These are phyloP conservation scores for Coptotermes formosanus DNA, from an alignment of 1,140 invertebrate genomes.

Conservation along the genomic window DNA sequence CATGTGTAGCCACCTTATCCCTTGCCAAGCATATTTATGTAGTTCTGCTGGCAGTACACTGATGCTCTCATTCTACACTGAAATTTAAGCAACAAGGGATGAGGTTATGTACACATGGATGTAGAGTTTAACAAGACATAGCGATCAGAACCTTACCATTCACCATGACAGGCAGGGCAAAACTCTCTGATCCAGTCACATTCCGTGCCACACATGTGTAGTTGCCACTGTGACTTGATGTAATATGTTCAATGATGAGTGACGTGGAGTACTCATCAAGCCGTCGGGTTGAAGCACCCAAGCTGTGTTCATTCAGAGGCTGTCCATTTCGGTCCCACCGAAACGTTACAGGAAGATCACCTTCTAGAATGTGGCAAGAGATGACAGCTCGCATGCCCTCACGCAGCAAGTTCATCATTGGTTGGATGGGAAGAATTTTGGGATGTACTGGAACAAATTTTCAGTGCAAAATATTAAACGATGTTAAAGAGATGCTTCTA, in stretches of 20 bases:
- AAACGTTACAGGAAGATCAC: constrained; percentile 89
- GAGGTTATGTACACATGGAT: too few relatives aligned
- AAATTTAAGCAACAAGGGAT: too few relatives aligned
- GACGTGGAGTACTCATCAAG: constrained; percentile 86
- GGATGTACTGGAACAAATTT: constrained; percentile 71
- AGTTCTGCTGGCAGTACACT: too few relatives aligned
- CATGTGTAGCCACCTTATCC: too few relatives aligned
- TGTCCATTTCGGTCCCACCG: constrained; percentile 80
- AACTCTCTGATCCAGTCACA: constrained; percentile 72
- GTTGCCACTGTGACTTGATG: constrained; percentile 79
- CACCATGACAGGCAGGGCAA: constrained; percentile 74
- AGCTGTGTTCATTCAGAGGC: constrained; percentile 51
- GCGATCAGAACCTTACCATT: constrained; percentile 61
- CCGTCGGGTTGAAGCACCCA: constrained; percentile 56
- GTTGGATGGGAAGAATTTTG: constrained; percentile 82
- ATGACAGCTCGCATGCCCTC: constrained; percentile 92
- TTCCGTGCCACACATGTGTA: constrained; percentile 87
- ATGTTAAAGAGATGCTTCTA: not conserved
- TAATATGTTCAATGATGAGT: constrained; percentile 83
- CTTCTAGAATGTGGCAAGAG: constrained; percentile 90
- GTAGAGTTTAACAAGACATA: not conserved
- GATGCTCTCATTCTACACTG: too few relatives aligned
- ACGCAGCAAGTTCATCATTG: constrained; percentile 73
- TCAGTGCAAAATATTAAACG: not conserved
- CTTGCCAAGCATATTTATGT: too few relatives aligned